Conservation (phyloP, 2,797 vertebrate species). For the Linurgus olivaceus region DNA sequence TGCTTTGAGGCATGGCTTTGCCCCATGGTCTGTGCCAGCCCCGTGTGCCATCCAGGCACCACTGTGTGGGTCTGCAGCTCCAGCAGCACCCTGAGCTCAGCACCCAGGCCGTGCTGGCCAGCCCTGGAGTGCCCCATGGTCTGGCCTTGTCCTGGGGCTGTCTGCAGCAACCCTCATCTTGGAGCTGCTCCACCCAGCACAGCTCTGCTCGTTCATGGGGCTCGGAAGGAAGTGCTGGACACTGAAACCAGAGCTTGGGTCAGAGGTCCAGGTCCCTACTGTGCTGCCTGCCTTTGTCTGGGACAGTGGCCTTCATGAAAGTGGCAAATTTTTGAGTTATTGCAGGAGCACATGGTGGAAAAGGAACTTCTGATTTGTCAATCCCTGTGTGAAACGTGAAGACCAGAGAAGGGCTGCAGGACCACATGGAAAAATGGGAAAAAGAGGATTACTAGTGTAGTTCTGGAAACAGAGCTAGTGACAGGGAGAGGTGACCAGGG, state of each 20-base stretch:
- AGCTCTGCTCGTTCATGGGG: neutral
- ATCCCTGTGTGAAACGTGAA: neutral
- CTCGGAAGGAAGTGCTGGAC: neutral
- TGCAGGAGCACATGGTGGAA: neutral
- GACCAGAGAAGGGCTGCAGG: neutral
- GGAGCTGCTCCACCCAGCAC: neutral
- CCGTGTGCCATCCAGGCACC: neutral
- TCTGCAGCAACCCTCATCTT: neutral
- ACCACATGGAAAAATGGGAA: neutral
- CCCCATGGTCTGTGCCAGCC: too few species aligned
- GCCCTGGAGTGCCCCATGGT: fast-evolving
- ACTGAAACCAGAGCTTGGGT: neutral
- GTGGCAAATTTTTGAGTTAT: neutral
- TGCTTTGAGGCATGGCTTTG: neutral
- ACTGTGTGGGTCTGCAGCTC: fast-evolving
- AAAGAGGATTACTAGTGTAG: neutral
- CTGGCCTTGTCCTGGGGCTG: neutral
- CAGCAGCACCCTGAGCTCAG: neutral
- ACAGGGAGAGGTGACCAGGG: neutral
- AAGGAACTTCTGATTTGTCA: neutral
- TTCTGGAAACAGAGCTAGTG: neutral
- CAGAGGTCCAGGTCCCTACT: neutral
- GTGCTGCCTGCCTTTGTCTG: neutral
- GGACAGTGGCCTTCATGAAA: neutral
- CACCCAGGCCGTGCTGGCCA: neutral